Base-by-base conservation (phyloP, 2,888 invertebrate species). In the Scaptomyza reducta region DNA sequence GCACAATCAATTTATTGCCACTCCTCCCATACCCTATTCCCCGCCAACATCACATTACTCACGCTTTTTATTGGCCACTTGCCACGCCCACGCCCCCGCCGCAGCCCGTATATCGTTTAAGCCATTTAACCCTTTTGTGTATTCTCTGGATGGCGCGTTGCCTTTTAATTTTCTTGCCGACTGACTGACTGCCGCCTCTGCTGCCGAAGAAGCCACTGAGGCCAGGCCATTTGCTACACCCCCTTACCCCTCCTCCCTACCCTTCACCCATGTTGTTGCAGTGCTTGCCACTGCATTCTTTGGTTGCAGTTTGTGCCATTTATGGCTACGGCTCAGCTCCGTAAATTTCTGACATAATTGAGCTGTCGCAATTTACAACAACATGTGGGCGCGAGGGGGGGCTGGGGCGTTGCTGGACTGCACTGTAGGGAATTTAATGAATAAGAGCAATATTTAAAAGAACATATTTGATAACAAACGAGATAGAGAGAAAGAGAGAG, bases 71-170 rank as follows among this genome's bases (percentile, higher is more conserved):
- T 82, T 82, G 88, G 86, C 86, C 77, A 73, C 73, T 74, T 64
- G 76, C 60, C 74, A 70, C 65, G 69, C 70, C 64, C 45, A 11
- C 25, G 35, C 40, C 55, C 18, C 18, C 18, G 51, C 63, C 13
- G 22, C 9, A 40, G 22, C 35, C 10, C 16, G 40, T 10, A 55
- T 53, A 68, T 49, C 74, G 65, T 45, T 81, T 78, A 81, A 87
- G 61, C 79, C 88, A 82, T 82, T 88, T 82, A 82, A 82, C 82
- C 82, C 88, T 82, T 82, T 82, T 82, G 83, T 87, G 76, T 82
- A 75, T 61, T 58, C 77, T 64, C 74, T 64, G 72, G 45, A 63
- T 59, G 50, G 64, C 66, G 64, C 68, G 29, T 49, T 72, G 85
- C 70, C 70, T 77, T 81, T 81, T 81, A 70, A 81, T 81, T 87